These are phyloP conservation scores for Parnassius glacialis DNA, from an alignment of 2,888 invertebrate genomes.

Conservation along the genomic window DNA sequence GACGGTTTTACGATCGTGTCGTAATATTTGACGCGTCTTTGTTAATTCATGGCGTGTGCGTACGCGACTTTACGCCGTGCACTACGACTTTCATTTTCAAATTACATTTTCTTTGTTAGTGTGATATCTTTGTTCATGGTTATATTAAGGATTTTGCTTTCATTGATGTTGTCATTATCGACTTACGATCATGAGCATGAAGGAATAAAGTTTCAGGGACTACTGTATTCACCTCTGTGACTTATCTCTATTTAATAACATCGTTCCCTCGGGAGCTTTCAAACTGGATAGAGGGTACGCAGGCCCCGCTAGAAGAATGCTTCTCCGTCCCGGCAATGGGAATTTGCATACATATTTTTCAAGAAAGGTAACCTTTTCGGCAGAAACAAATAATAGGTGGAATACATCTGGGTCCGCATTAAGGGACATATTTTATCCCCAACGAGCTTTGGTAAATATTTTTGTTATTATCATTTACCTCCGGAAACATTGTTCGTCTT, in stretches of 20 bases:
- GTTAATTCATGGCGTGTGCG: slow-evolving; percentile 52
- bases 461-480: slow-evolving; percentile 70
- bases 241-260: slow-evolving; percentile 67
- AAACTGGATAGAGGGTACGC: slow-evolving; percentile 53
- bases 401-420: slow-evolving; percentile 73
- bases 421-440: slow-evolving; percentile 78
- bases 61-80: slow-evolving; percentile 48
- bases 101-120: slow-evolving; percentile 21
- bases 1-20: slow-evolving; percentile 70
- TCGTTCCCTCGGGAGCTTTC: slow-evolving; percentile 62
- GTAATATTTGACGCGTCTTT: slow-evolving; percentile 65
- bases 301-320: slow-evolving; percentile 32
- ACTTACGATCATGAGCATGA: slow-evolving; percentile 16
- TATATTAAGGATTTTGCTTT: background rate
- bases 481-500: slow-evolving; percentile 40
- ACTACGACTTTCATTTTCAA: slow-evolving; percentile 62
- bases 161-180: slow-evolving; percentile 9
- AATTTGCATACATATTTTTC: slow-evolving; percentile 74
- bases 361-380: slow-evolving; percentile 58
- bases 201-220: slow-evolving; percentile 9
- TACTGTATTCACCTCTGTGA: slow-evolving; percentile 12
- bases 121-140: background rate
- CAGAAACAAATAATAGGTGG: slow-evolving; percentile 74
- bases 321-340: slow-evolving; percentile 45
- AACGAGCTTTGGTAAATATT: slow-evolving; percentile 75